phyloP scores from a whole-genome alignment of 2,113 vertebrate genomes.

The Pogona vitticeps region DNA sequence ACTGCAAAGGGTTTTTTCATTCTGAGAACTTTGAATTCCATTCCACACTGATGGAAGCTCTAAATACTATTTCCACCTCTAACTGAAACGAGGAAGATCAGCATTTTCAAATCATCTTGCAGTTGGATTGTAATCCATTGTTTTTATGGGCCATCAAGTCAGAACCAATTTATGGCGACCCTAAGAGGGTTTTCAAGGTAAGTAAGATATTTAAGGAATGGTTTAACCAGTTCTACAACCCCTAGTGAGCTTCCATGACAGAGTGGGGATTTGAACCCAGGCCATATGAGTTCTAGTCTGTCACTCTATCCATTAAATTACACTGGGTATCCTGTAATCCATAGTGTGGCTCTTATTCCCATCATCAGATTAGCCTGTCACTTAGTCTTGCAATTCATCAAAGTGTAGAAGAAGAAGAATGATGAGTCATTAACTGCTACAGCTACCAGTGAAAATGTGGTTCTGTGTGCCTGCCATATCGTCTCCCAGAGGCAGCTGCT shows the following conservation, averaged over 20 bases:
- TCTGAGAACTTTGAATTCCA: background rate
- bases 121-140: background rate
- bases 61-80: background rate
- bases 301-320: no score
- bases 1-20: background rate
- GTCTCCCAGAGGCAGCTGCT: slow-evolving; percentile 53
- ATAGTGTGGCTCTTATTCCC: background rate
- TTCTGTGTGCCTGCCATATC: slow-evolving; percentile 53
- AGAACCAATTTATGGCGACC: no score
- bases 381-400: background rate
- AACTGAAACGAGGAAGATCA: background rate
- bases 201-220: no score
- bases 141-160: background rate
- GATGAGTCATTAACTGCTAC: slow-evolving; percentile 31
- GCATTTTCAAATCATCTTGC: background rate
- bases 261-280: no score
- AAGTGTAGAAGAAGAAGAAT: background rate
- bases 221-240: no score
- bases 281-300: no score
- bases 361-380: background rate
- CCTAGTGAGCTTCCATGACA: no score
- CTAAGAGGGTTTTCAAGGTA: no score
- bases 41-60: background rate
- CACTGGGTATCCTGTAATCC: background rate
- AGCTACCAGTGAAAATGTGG: slow-evolving; percentile 26